These are phyloP conservation scores for Anneissia japonica DNA, from an alignment of 35 echinoderm and acorn worm genomes.

Conservation along the genomic window DNA sequence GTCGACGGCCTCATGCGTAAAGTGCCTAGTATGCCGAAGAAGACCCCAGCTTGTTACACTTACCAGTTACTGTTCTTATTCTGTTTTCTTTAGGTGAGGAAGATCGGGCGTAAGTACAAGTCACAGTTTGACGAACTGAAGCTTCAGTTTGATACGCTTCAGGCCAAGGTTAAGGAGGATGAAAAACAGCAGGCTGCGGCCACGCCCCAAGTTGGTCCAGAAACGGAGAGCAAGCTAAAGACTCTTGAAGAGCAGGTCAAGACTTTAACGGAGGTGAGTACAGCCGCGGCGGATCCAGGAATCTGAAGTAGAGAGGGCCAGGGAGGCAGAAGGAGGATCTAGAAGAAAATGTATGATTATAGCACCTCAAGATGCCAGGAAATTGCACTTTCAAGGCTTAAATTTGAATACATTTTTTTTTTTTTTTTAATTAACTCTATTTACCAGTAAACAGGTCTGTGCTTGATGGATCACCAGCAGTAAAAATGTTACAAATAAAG, in stretches of 20 bases:
- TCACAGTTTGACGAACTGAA: constrained; percentile 86
- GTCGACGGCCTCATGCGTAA: no score
- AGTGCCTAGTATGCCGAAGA: no score
- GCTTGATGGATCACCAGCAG: no score
- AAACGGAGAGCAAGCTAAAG: constrained; percentile 62
- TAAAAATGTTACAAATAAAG: no score
- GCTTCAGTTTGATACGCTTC: constrained; percentile 47
- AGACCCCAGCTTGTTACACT: no score
- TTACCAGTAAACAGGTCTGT: no score
- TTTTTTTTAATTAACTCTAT: no score
- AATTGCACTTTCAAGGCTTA: no score
- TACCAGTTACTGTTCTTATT: no score
- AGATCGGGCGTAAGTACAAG: constrained; percentile 87
- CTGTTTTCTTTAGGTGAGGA: constrained; percentile 89
- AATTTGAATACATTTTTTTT: no score
- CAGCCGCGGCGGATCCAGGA: neutral
- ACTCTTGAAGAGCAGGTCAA: constrained; percentile 53
- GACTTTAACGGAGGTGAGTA: constrained; percentile 54
- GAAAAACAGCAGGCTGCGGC: constrained; percentile 45
- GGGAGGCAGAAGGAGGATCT: neutral
- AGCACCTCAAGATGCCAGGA: no score
- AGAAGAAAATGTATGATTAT: neutral
- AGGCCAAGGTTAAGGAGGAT: constrained; percentile 29
- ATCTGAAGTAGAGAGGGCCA: neutral
- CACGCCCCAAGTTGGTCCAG: constrained; percentile 50